phyloP scores from a whole-genome alignment of 37 sponge, comb jelly and placozoan species.

The Amphimedon queenslandica region DNA sequence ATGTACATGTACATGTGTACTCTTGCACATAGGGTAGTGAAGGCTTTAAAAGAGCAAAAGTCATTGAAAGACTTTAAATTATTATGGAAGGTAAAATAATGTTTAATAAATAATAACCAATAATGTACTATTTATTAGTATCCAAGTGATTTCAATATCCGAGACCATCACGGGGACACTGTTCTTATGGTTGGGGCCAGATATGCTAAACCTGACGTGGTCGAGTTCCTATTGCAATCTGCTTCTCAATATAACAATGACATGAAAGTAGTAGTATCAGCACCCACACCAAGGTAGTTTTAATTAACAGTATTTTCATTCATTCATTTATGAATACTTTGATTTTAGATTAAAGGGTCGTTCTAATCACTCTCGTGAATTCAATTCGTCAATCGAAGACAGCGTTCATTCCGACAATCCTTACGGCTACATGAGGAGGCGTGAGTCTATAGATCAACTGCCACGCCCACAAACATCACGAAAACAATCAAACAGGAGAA shows the following conservation, averaged over 20 bases:
- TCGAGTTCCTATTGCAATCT: slow-evolving; percentile 39
- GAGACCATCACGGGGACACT: slow-evolving; percentile 21
- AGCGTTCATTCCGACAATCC: too few relatives aligned
- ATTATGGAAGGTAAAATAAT: background rate
- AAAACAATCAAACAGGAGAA: too few relatives aligned
- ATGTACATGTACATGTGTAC: background rate
- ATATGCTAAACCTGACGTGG: slow-evolving; percentile 39
- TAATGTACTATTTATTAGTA: slow-evolving; percentile 1
- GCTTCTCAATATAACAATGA: slow-evolving; percentile 1
- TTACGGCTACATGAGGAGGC: too few relatives aligned
- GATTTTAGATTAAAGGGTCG: too few relatives aligned
- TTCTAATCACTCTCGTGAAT: too few relatives aligned
- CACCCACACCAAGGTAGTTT: background rate
- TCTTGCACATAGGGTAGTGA: background rate
- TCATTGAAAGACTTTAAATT: background rate
- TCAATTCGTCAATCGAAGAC: too few relatives aligned
- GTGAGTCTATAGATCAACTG: too few relatives aligned
- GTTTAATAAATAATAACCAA: background rate
- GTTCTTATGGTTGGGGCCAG: slow-evolving; percentile 64
- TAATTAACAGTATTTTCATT: too few relatives aligned
- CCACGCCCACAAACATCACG: too few relatives aligned
- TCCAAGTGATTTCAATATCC: slow-evolving; percentile 71
- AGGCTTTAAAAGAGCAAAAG: background rate
- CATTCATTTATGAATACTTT: too few relatives aligned
- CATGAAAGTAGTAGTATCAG: background rate